Conservation (phyloP, 1,140 invertebrate genomes). For the Euwallacea fornicatus region DNA sequence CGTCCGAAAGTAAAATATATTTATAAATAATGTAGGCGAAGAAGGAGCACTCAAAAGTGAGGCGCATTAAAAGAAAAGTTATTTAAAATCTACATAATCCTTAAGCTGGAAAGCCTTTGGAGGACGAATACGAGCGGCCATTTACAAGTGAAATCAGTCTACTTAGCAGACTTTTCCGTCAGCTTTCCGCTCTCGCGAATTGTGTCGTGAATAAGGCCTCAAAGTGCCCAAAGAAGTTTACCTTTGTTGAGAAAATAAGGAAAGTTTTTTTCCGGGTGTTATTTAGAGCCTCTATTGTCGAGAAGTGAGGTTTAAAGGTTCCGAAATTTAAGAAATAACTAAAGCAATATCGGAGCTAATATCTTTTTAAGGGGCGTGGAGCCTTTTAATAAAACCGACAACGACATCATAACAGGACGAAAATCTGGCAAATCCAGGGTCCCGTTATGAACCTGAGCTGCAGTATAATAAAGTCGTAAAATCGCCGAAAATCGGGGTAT, state of each 20-base stretch:
- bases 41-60: conserved; percentile 41
- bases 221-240: conserved; percentile 24
- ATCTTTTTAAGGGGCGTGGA: conserved; percentile 3
- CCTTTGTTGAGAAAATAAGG: conserved; percentile 1
- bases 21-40: conserved; percentile 37
- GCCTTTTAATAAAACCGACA: conserved; percentile 34
- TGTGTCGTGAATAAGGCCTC: conserved; percentile 21
- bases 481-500: conserved; percentile 53
- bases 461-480: conserved; percentile 54
- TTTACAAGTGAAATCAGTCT: conserved; percentile 51
- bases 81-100: conserved; percentile 51
- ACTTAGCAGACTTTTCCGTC: conserved; percentile 46
- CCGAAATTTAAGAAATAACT: not conserved
- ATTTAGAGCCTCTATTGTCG: not conserved
- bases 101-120: conserved; percentile 34
- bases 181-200: conserved; percentile 25
- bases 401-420: conserved; percentile 28
- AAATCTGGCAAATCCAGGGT: conserved; percentile 47
- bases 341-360: not conserved
- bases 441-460: conserved; percentile 50
- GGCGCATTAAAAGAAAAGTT: conserved; percentile 52
- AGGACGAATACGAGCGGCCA: conserved; percentile 42
- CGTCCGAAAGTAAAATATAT: conserved; percentile 1
- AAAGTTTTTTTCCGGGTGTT: conserved; percentile 2
- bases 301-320: not conserved